Conservation (phyloP, 2,113 vertebrate genomes). For the Eclectus roratus region DNA sequence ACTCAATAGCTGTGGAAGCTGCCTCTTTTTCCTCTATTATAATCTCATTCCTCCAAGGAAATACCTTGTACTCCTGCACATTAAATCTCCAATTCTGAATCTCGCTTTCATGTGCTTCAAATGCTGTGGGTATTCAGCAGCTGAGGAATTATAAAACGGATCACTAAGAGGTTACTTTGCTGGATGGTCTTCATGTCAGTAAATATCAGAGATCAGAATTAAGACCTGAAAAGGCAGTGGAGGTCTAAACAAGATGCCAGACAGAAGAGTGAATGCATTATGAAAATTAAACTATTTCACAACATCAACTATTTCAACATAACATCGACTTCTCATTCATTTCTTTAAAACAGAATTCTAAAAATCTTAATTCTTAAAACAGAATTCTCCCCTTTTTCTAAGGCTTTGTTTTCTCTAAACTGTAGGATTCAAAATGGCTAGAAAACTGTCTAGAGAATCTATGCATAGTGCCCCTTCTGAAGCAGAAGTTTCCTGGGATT, state of each 20-base stretch:
- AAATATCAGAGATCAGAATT: background rate
- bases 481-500: background rate
- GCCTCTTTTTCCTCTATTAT: background rate
- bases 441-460: background rate
- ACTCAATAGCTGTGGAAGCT: background rate
- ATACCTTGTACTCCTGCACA: accelerated
- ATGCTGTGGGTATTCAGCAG: background rate
- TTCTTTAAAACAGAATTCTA: background rate
- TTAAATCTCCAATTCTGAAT: background rate
- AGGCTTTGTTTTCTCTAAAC: background rate
- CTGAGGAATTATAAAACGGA: background rate
- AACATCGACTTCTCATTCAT: background rate
- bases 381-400: background rate
- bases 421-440: background rate
- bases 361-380: background rate
- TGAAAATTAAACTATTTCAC: background rate
- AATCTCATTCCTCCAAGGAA: background rate
- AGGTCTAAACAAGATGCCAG: background rate
- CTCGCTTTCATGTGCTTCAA: background rate
- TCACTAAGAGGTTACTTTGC: background rate
- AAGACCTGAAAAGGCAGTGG: background rate
- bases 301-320: background rate
- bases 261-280: background rate
- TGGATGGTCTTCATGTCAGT: background rate
- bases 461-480: background rate